A percentile compares a stretch with the other conserved stretches of the same genome.
Evolutionary conservation across 2,888 invertebrate species (phyloP).

Genomic region (Mesochorus sp.): DNA sequence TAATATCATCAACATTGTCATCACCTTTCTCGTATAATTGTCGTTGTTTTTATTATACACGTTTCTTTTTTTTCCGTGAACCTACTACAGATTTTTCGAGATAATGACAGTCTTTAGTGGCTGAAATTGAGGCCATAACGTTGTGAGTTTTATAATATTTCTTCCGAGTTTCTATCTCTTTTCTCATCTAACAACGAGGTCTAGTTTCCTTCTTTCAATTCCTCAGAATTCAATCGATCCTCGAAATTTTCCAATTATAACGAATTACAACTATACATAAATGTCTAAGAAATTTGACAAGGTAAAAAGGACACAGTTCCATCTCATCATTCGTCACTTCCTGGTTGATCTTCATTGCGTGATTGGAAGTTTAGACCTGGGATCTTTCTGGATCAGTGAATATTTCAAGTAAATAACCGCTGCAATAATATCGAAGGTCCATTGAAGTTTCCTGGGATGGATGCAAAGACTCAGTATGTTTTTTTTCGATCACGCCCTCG

Average conservation of each 20-base stretch:
- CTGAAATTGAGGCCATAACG: slow-evolving; percentile 19
- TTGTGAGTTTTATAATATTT: background rate
- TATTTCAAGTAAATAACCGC: too few relatives aligned
- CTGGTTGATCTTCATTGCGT: background rate
- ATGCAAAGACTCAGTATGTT: background rate
- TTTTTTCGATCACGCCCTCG: background rate
- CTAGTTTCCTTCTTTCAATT: background rate
- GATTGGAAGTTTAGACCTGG: too few relatives aligned
- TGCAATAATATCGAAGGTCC: too few relatives aligned
- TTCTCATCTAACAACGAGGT: background rate
- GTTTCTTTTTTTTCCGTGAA: background rate
- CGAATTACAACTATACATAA: slow-evolving; percentile 30
- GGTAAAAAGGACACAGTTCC: background rate
- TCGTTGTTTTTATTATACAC: slow-evolving; percentile 23
- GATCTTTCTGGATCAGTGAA: too few relatives aligned
- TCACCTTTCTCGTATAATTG: slow-evolving; percentile 33
- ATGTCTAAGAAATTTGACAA: slow-evolving; percentile 18
- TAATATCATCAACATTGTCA: slow-evolving; percentile 38
- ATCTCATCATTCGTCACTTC: background rate
- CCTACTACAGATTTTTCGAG: slow-evolving; percentile 9
- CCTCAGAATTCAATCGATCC: background rate
- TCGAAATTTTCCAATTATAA: slow-evolving; percentile 1
- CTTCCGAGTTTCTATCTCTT: background rate
- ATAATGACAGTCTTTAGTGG: slow-evolving; percentile 53
- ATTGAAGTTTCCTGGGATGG: too few relatives aligned